Evolutionary conservation across 1,140 invertebrate species (phyloP), one percentile per base, ranked within the genome.

Genomic region (Battus philenor): DNA sequence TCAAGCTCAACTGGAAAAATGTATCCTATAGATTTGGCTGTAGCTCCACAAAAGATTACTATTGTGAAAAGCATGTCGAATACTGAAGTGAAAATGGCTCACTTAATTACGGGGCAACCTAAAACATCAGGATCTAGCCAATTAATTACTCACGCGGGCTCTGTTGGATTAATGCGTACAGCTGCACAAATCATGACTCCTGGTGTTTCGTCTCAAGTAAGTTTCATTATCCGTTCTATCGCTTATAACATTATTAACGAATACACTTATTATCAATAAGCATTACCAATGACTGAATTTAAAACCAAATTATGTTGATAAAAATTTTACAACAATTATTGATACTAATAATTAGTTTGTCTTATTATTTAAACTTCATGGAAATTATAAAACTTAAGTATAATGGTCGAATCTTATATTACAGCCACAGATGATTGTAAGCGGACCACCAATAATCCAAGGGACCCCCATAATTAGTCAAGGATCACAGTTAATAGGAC

Each of bases 1-100:
- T 70, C 81, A 39, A 47, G 73, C 38, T 61, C 74, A 51, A 66
- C 68, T 69, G 65, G 64, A 49, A 83, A 85, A 76, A 82, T 85
- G 81, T 82, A 83, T 78, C 81, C 81, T 27, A 85, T 85, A 48
- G 81, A 85, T 70, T 79, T 85, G 66, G 81, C 81, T 29, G 78
- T 85, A 67, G 81, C 81, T 29, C 78, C 80, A 43, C 80, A 80
- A 61, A 85, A 85, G 65, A 85, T 85, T 38, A 84, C 80, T 57
- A 82, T 85, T 15, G 81, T 85, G n/a, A 85, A 85, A 59, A 80
- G 61, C 55, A 77, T 81, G 46, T 58, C 80, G 5, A 84, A 72
- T 60, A 59, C 65, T 27, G 80, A 84, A 43, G 67, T 84, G 18
- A 84, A 82, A 69, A 82, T 85, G 76, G 61, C 76, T 52, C 77